phyloP scores from a whole-genome alignment of 2,888 invertebrate genomes.

The Stictocephala bisonia region DNA sequence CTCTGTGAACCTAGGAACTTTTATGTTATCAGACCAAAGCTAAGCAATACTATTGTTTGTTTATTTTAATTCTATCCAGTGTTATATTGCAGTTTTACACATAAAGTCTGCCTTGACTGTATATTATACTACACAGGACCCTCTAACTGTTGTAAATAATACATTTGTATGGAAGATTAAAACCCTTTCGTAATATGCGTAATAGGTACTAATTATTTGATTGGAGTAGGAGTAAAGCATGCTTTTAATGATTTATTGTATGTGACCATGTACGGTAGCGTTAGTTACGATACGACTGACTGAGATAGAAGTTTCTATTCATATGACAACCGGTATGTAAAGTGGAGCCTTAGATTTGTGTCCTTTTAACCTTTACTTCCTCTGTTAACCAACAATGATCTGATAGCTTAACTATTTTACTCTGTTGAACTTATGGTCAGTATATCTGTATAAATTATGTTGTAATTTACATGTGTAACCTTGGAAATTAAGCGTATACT shows the following conservation, averaged over 20 bases:
- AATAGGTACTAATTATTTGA: conserved; percentile 55
- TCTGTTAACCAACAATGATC: conserved; percentile 24
- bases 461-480: too few species aligned
- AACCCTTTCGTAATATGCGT: conserved; percentile 38
- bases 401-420: conserved; percentile 20
- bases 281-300: conserved; percentile 21
- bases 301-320: conserved; percentile 4
- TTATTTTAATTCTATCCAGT: conserved; percentile 10
- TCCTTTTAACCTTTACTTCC: conserved; percentile 1
- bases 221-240: conserved; percentile 52
- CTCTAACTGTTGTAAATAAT: conserved; percentile 45
- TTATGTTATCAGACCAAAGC: conserved; percentile 25
- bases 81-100: conserved; percentile 8
- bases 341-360: conserved; percentile 43
- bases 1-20: neutral
- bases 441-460: conserved; percentile 8
- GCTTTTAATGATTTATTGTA: conserved; percentile 53
- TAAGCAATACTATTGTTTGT: conserved; percentile 24
- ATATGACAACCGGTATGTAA: conserved; percentile 29
- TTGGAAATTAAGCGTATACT: too few species aligned
- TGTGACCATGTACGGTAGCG: conserved; percentile 49
- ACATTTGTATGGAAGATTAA: conserved; percentile 31
- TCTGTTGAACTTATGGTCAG: conserved; percentile 7
- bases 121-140: conserved; percentile 32
- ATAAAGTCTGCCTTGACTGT: conserved; percentile 37